Evolutionary conservation across 2,797 vertebrate species (phyloP).

Genomic region (Bryconaethiops microstoma): DNA sequence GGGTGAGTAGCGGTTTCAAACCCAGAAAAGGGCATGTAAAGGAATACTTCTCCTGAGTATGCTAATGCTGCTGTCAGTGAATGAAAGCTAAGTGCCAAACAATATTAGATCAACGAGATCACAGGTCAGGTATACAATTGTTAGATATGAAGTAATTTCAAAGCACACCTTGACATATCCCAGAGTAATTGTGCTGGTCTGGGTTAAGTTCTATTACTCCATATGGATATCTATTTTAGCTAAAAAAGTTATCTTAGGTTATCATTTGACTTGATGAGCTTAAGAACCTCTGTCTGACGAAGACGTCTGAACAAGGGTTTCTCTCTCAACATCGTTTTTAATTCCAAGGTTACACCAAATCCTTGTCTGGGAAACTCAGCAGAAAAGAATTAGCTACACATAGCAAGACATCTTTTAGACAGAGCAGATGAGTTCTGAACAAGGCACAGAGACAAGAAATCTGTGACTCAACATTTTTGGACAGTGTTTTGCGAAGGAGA

Average conservation of each 20-base stretch:
- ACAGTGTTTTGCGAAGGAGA: constrained; percentile 32
- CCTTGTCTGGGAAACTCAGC: not conserved
- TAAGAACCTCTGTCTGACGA: too few species aligned
- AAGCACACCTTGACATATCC: not conserved
- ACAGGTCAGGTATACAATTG: not conserved
- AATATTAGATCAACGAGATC: not conserved
- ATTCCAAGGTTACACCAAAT: not conserved
- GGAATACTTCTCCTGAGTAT: not conserved
- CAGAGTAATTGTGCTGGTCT: not conserved
- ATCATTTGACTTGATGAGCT: not conserved
- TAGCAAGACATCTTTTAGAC: constrained; percentile 16
- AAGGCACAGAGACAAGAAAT: constrained; percentile 31
- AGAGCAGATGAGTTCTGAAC: not conserved
- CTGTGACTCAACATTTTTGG: constrained; percentile 39
- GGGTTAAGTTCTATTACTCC: not conserved
- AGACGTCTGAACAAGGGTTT: not conserved
- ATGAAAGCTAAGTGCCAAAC: not conserved
- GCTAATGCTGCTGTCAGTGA: not conserved
- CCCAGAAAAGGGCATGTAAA: constrained; percentile 3
- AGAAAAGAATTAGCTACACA: constrained; percentile 8
- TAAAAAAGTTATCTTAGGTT: not conserved
- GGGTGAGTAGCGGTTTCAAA: constrained; percentile 10
- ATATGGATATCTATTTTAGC: not conserved
- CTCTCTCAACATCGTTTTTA: too few species aligned
- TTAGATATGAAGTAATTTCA: not conserved